Evolutionary conservation across 2,888 invertebrate species (phyloP), one percentile per base, ranked within the genome.

Genomic region (Halictus quadricinctus): DNA sequence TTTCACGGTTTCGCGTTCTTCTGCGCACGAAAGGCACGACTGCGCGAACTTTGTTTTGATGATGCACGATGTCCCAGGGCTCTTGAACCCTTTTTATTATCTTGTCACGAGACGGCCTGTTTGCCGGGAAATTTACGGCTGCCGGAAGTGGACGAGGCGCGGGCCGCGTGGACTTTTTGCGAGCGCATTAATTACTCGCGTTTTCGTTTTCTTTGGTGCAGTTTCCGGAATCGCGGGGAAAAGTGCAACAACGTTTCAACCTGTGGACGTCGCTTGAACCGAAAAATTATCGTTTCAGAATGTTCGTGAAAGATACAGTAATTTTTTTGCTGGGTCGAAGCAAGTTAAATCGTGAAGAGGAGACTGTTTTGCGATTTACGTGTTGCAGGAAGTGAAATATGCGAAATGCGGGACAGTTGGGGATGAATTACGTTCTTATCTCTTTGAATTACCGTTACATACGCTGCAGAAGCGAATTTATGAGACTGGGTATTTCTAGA

Each of bases 351-450:
- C 64, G 7, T 2, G 15, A 13, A 15, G 64, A 29, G 64, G 15
- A 15, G 15, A 29, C 13, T 64, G 58, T 29, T 64, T 64, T 7
- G 60, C 29, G 15, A 29, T 64, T 64, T 25, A 25, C 60, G 58
- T n/a, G 58, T n/a, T n/a, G 58, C 12, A 58, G n/a, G n/a, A 4
- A 12, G 58, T n/a, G 58, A 58, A 58, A 58, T 58, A 58, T 58
- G 58, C 58, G 58, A 58, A 58, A 58, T 10, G 58, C n/a, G n/a
- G n/a, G n/a, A 58, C 58, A 58, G n/a, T 58, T 5, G n/a, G 2
- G n/a, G n/a, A 58, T 58, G 58, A n/a, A 58, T 58, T 58, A 58
- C 12, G 58, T 58, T 58, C 58, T 58, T 58, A 58, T 58, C 58
- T 58, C 58, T 12, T 58, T 58, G 58, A 58, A n/a, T 58, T 58